Evolutionary conservation across 2,113 vertebrate genomes (phyloP), one percentile per base, ranked within the genome.

Genomic region (Apus apus): DNA sequence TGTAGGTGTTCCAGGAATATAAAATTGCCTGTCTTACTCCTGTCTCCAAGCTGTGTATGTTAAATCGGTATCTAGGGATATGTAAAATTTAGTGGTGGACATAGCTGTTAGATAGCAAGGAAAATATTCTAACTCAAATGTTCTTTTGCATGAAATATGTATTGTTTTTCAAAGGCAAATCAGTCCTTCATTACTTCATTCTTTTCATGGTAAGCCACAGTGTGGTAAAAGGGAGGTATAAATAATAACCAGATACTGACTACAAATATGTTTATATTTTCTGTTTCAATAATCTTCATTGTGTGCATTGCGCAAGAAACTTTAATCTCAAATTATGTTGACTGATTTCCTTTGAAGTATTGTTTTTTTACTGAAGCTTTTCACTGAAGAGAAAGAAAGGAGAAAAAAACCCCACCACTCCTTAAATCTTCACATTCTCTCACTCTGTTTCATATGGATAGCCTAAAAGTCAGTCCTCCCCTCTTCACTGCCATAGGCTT

Each of bases 21-120:
- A 96, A 82, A 87, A 93, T 95, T 94, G 51, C 73, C 80, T 65
- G 2, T 66, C 75, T 95, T 87, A 40, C 45, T 89, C 48, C 53
- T 94, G 75, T 96, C 78, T 97, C 70, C 94, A 93, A 97, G 92
- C 97, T 97, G 90, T 89, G 92, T 85, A 56, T 90, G 83, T 95
- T 95, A 96, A 97, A 96, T 64, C n/a, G 90, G 72, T 84, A 34
- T 68, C 85, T 89, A 56, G 88, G 95, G 95, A 95, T 95, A 90
- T 60, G 70, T 96, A 90, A 97, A 97, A 94, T 95, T 79, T 93
- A 96, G 91, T 92, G 53, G 30, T 91, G 87, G 88, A 80, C 62
- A 29, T 34, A 67, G 51, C 92, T 97, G 57, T 77, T 92, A 92
- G 89, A 88, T 83, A 96, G 92, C 57, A 95, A 92, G 78, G 71